Conservation (phyloP, 1,140 invertebrate species). For the Drosophila teissieri region DNA sequence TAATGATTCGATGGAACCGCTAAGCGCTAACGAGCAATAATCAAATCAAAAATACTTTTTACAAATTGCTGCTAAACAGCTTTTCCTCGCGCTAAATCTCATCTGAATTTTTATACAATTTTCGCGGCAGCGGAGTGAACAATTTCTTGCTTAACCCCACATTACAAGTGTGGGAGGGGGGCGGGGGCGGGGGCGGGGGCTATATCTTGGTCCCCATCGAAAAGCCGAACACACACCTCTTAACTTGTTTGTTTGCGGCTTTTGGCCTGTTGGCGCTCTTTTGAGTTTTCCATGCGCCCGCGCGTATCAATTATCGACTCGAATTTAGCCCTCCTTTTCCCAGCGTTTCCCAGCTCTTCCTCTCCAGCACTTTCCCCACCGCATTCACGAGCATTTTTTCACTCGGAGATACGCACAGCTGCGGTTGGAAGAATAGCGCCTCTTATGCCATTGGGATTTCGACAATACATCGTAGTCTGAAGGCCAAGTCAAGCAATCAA, state of each 20-base stretch:
- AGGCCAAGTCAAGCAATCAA: too few species aligned
- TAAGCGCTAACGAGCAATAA: slow-evolving; percentile 78
- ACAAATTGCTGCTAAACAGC: slow-evolving; percentile 56
- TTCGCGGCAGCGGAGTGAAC: slow-evolving; percentile 44
- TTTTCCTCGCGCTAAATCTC: slow-evolving; percentile 9
- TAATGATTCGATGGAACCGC: slow-evolving; percentile 71
- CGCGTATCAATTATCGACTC: slow-evolving; percentile 78
- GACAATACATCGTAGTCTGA: too few species aligned
- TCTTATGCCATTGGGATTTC: too few species aligned
- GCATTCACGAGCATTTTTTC: slow-evolving; percentile 2
- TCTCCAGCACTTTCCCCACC: slow-evolving; percentile 8
- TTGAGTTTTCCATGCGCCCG: slow-evolving; percentile 64
- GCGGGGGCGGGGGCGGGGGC: too few species aligned
- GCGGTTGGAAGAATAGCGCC: not conserved
- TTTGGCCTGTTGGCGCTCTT: slow-evolving; percentile 67
- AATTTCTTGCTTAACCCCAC: slow-evolving; percentile 27
- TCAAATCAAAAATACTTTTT: slow-evolving; percentile 81
- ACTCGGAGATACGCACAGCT: slow-evolving; percentile 2
- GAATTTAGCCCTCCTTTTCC: slow-evolving; percentile 56
- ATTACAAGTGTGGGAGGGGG: not conserved
- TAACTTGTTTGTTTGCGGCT: slow-evolving; percentile 78
- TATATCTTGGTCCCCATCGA: not conserved
- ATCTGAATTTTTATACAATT: slow-evolving; percentile 30
- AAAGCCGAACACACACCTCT: slow-evolving; percentile 25
- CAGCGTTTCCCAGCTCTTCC: slow-evolving; percentile 4